Evolutionary conservation across 2,113 vertebrate species (phyloP), one percentile per base, ranked within the genome.

Genomic region (Tenrec ecaudatus): DNA sequence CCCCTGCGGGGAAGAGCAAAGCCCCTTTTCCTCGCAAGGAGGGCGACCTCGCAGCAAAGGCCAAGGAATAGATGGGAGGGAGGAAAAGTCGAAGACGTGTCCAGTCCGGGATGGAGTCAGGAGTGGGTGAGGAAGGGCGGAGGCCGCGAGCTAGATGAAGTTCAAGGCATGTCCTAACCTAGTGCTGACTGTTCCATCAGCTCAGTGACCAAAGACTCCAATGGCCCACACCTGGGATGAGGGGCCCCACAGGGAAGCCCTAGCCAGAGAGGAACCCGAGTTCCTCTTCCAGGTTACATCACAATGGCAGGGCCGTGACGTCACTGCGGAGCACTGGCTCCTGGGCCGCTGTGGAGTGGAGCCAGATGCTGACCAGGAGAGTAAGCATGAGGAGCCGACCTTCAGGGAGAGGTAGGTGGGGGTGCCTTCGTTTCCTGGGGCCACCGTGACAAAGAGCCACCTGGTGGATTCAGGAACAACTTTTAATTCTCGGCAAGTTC

Each of bases 301-400:
- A 97, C 69, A 97, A 95, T 92, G 79, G 38, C 76, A 57, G 76
- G 86, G 25, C 36, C 92, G 68, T 97, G 97, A 97, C 81, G 93
- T 96, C 92, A 91, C 27, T 47, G 47, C n/a, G 29, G 40, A 86
- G 47, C 36, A 73, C 27, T 53, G 47, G 47, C 47, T 58, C 40
- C 66, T 75, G 22, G 10, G 20, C n/a, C 33, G 15, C 60, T 75
- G 12, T 53, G 88, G 78, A 86, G 69, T 78, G 77, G 90, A 92
- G 57, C 84, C 71, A 82, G 60, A 77, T 43, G 36, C 47, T 83
- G 81, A 78, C 90, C 80, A 93, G 79, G 71, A 84, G 85, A 95
- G 36, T 88, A 71, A 94, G 77, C 86, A 95, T 96, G 90, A 96
- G 93, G 60, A 93, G 33, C 58, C 93, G 84, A 89, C 73, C 66